These are phyloP conservation scores for Rhinogobius similis DNA, from an alignment of 2,113 vertebrate genomes.

Conservation along the genomic window DNA sequence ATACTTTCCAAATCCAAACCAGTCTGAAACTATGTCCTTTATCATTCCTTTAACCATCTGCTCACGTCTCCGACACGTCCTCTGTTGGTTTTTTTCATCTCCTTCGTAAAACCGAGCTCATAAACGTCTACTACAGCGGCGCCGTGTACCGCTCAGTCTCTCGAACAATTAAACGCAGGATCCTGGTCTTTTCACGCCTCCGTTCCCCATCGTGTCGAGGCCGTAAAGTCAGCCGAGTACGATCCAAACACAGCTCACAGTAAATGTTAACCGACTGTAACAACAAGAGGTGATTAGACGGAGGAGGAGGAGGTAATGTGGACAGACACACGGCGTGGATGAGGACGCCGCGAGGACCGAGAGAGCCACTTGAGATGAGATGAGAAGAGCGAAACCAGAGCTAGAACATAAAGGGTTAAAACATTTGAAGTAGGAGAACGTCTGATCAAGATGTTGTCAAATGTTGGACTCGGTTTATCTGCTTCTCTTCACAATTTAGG, in stretches of 20 bases:
- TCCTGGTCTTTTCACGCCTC: constrained; percentile 14
- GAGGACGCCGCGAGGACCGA: constrained; percentile 51
- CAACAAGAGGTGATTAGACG: constrained; percentile 48
- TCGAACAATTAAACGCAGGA: constrained; percentile 26
- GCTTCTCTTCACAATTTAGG: too few species aligned
- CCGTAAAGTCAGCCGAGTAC: constrained; percentile 33
- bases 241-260: constrained; percentile 25
- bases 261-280: constrained; percentile 60
- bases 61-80: constrained; percentile 7
- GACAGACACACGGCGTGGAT: constrained; percentile 43
- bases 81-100: constrained; percentile 4
- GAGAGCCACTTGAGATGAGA: too few species aligned
- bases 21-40: constrained; percentile 18
- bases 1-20: constrained; percentile 2
- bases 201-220: background rate
- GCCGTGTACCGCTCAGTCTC: background rate
- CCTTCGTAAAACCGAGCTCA: constrained; percentile 16
- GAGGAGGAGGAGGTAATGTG: constrained; percentile 23
- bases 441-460: too few species aligned
- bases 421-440: too few species aligned
- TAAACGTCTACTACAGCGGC: constrained; percentile 19
- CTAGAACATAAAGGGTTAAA: too few species aligned
- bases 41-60: constrained; percentile 36
- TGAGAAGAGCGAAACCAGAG: too few species aligned
- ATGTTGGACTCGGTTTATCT: too few species aligned